These are phyloP conservation scores for Drosophila basisetae DNA, from an alignment of 2,888 invertebrate species.

Conservation along the genomic window DNA sequence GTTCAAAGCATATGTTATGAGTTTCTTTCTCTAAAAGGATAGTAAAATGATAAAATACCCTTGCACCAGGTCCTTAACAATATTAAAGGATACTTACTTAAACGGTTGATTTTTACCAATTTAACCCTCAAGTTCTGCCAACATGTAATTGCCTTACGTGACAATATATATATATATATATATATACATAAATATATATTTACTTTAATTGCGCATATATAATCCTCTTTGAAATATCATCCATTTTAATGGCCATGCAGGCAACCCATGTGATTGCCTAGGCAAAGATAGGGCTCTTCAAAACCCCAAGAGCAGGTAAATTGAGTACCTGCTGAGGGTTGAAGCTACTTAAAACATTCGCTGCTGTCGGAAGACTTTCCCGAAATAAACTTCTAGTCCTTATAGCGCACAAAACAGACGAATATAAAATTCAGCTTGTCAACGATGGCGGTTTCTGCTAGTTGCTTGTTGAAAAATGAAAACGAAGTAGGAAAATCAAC, in stretches of 20 bases:
- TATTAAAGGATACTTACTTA: not conserved
- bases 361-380: not conserved
- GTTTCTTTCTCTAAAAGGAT: not conserved
- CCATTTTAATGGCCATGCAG: not conserved
- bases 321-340: not conserved
- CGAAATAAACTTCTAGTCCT: not conserved
- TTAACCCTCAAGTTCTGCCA: not conserved
- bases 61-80: not conserved
- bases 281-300: not conserved
- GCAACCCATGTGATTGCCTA: slow-evolving; percentile 1
- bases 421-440: not conserved
- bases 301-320: not conserved
- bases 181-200: not conserved
- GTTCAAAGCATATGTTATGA: not conserved
- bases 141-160: not conserved
- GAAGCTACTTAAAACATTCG: not conserved
- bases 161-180: not conserved
- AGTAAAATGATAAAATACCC: not conserved
- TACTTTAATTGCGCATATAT: slow-evolving; percentile 13
- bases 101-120: not conserved
- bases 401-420: not conserved
- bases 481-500: slow-evolving; percentile 2
- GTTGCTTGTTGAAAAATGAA: not conserved
- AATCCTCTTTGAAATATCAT: slow-evolving; percentile 9
- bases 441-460: not conserved